These are phyloP conservation scores for Andrena praecox DNA, from an alignment of 2,888 invertebrate species.

Conservation along the genomic window DNA sequence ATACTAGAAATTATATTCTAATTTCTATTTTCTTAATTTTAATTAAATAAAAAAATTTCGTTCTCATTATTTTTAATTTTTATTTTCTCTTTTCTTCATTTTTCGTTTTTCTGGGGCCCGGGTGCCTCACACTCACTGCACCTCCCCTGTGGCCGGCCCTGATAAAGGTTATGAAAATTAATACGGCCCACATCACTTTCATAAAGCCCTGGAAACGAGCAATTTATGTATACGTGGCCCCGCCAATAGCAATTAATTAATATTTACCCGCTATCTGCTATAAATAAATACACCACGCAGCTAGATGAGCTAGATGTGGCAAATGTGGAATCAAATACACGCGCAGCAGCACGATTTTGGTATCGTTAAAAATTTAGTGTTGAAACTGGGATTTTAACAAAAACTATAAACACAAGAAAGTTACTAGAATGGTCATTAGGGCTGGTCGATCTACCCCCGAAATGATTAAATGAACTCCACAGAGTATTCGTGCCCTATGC, in stretches of 20 bases:
- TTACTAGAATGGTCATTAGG: not conserved
- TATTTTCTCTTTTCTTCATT: no score
- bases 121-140: no score
- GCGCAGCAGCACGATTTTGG: slow-evolving; percentile 25
- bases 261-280: slow-evolving; percentile 62
- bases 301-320: not conserved
- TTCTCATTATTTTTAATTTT: no score
- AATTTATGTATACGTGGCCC: slow-evolving; percentile 6
- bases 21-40: no score
- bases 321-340: slow-evolving; percentile 37
- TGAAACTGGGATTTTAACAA: not conserved
- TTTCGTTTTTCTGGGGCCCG: no score
- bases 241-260: slow-evolving; percentile 63
- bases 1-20: no score
- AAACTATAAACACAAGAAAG: not conserved
- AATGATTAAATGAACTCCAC: no score
- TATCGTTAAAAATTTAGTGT: not conserved
- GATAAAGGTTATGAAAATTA: slow-evolving; percentile 51
- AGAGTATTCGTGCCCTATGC: not conserved
- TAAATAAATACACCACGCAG: slow-evolving; percentile 41
- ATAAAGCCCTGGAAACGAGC: slow-evolving; percentile 34
- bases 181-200: slow-evolving; percentile 58
- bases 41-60: no score
- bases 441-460: no score
- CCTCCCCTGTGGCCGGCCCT: no score